These are phyloP conservation scores for Margaritifera margaritifera DNA, from an alignment of 2,888 invertebrate genomes.

Conservation along the genomic window DNA sequence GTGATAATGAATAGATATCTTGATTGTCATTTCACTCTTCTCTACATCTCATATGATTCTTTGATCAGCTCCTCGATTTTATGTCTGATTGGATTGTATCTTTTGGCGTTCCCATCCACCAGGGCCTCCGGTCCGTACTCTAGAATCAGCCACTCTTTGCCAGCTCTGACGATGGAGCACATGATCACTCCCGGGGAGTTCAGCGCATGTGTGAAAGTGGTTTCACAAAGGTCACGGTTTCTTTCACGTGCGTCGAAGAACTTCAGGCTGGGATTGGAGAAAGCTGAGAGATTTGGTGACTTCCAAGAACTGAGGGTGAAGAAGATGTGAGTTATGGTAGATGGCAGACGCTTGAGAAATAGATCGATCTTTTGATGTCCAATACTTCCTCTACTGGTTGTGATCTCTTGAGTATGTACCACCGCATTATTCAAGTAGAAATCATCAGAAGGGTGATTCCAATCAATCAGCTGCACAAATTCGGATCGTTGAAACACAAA, in stretches of 20 bases:
- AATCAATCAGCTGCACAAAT: constrained; percentile 20
- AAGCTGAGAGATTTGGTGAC: constrained; percentile 21
- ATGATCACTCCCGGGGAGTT: constrained; percentile 25
- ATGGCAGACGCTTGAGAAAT: constrained; percentile 16
- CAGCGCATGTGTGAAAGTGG: constrained; percentile 21
- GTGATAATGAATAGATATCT: too few species aligned
- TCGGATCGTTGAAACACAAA: constrained; percentile 10
- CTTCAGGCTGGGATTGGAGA: constrained; percentile 18
- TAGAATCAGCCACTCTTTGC: constrained; percentile 18
- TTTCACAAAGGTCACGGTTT: constrained; percentile 18
- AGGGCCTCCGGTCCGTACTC: constrained; percentile 13
- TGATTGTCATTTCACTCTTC: too few species aligned
- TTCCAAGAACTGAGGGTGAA: constrained; percentile 27
- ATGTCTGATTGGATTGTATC: constrained; percentile 11
- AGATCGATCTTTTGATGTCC: constrained; percentile 26
- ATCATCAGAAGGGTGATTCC: constrained; percentile 17
- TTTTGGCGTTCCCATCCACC: constrained; percentile 21
- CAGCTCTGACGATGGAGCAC: constrained; percentile 18
- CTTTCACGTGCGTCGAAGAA: constrained; percentile 20
- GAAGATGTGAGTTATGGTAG: constrained; percentile 19
- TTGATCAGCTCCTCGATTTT: too few species aligned
- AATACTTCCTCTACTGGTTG: constrained; percentile 9
- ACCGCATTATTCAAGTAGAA: constrained; percentile 9
- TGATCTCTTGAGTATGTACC: constrained; percentile 15
- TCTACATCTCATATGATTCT: too few species aligned